Base-by-base conservation (phyloP, 2,113 vertebrate genomes). In the Polyodon spathula region DNA sequence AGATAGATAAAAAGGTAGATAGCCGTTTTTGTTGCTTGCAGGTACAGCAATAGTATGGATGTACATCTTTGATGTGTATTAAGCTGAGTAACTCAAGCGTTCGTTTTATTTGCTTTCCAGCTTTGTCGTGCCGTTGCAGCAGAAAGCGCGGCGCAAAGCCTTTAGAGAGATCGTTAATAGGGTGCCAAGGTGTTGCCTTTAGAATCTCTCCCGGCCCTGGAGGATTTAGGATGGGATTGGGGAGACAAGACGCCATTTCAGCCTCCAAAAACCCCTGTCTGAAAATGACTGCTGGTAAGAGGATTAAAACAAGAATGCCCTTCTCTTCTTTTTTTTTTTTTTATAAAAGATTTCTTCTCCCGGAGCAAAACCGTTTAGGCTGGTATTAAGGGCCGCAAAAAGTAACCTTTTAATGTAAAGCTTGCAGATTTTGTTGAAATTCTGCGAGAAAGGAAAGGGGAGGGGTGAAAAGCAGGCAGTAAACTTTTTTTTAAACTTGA, bases 301-400 rank as follows among this genome's bases (percentile, higher is more conserved):
- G 95, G 95, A 98, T 98, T 98, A 98, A 93, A 92, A 91, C 80
- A 91, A 93, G 96, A 95, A 97, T 94, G 89, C 94, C 89, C 90
- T 92, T 93, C 91, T 93, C 90, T 92, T 92, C 85, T 93, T 87
- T 87, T 81, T 87, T 81, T 87, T 90, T 79, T 84, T 90, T 91
- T 89, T 83, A 93, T 90, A 95, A 95, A 95, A 95, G 94, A 94
- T 93, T 95, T 90, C 84, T 94, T 92, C 91, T 93, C 88, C 89
- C 88, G 89, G 81, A 90, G 91, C 89, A 96, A 97, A 97, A 89
- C 86, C 92, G 91, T 98, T 97, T 98, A 95, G 93, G 90, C 89
- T 92, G 89, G 88, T 94, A 94, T 96, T 96, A 96, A 93, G 90
- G 87, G 86, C 89, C 94, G 85, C 84, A 87, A 86, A 90, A 89